These are phyloP conservation scores for Sebastes oblongus DNA, from an alignment of 2,797 vertebrate genomes.

Conservation along the genomic window DNA sequence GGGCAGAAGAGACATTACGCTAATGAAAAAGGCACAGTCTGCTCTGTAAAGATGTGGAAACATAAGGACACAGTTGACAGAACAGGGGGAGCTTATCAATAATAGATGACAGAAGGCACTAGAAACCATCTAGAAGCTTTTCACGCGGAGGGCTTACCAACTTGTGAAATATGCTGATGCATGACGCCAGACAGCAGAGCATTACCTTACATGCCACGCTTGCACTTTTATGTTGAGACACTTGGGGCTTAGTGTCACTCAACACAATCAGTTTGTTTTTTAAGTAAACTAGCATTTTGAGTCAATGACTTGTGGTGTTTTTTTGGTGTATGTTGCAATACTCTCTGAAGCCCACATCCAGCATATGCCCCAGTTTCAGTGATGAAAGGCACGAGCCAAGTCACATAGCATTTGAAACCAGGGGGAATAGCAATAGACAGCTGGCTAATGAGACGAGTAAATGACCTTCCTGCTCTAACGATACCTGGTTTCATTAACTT, in stretches of 20 bases:
- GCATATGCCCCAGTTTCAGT: background rate
- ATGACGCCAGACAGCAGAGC: constrained; percentile 6
- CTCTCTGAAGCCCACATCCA: background rate
- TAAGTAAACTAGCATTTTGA: background rate
- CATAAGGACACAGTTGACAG: constrained; percentile 59
- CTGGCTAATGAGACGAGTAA: constrained; percentile 60
- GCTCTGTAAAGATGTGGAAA: constrained; percentile 50
- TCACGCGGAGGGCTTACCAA: constrained; percentile 56
- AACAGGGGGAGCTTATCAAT: constrained; percentile 64
- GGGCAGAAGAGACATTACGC: constrained; percentile 32
- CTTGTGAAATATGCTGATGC: constrained; percentile 61
- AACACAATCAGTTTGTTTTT: background rate
- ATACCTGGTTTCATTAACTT: constrained; percentile 47
- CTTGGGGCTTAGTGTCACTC: background rate
- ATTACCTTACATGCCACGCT: constrained; percentile 29
- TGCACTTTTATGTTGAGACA: constrained; percentile 38
- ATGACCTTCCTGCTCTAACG: constrained; percentile 23
- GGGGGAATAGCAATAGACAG: constrained; percentile 29
- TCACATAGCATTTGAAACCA: constrained; percentile 22
- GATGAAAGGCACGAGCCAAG: constrained; percentile 24
- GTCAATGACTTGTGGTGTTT: background rate
- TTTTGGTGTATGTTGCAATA: background rate
- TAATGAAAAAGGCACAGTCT: constrained; percentile 28
- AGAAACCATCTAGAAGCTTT: constrained; percentile 60
- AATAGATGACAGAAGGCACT: constrained; percentile 65